Conservation (phyloP, 2,797 vertebrate genomes). For the Steatocranus sp. region DNA sequence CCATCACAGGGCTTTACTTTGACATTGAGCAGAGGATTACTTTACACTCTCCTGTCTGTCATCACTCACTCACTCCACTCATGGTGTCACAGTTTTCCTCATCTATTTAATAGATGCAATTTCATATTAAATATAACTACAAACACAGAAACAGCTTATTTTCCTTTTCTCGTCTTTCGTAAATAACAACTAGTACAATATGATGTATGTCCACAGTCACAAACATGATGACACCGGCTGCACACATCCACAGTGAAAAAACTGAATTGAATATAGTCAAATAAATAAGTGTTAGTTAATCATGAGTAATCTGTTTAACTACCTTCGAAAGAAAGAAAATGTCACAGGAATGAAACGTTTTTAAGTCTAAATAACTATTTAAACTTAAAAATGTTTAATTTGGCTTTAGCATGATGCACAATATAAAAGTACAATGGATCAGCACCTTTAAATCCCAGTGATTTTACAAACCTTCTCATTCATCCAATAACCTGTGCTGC, state of each 20-base stretch:
- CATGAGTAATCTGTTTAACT: background rate
- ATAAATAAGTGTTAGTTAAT: background rate
- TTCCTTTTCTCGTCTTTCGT: background rate
- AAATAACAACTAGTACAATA: background rate
- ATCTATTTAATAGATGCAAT: accelerated
- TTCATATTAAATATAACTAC: background rate
- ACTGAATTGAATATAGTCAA: accelerated
- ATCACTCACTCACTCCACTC: accelerated
- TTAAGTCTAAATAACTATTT: background rate
- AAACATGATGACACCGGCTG: background rate
- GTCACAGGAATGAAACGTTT: accelerated
- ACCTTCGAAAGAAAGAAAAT: accelerated
- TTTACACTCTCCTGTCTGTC: background rate
- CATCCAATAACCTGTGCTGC: background rate
- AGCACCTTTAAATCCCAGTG: background rate
- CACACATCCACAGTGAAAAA: background rate
- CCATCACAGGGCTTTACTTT: background rate
- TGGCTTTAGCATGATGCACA: background rate
- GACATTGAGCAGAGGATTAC: background rate
- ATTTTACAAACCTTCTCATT: background rate
- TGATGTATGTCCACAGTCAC: background rate
- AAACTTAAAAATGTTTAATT: background rate
- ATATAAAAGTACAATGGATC: background rate
- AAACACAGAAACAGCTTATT: background rate
- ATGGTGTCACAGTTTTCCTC: accelerated